Evolutionary conservation across 2,113 vertebrate species (phyloP), one percentile per base, ranked within the genome.

Genomic region (Nibea coibor): DNA sequence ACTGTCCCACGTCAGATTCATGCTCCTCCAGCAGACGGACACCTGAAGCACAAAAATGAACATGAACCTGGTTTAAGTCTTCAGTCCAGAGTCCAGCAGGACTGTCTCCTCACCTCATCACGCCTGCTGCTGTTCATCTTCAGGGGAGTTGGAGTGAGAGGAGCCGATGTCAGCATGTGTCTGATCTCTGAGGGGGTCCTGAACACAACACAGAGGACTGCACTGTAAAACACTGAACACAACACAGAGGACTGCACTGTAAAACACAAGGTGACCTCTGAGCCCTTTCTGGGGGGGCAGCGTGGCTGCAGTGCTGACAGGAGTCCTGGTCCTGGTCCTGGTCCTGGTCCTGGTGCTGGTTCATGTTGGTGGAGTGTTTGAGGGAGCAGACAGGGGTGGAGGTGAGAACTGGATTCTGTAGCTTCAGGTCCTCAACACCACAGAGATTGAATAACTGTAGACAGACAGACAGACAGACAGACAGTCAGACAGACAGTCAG

Each of bases 141-240:
- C 92, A 98, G 96, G 10, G 97, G 97, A 26, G 97, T 98, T 16
- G 97, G 97, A 0, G 97, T 98, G 67, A 92, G 95, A 66, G 97
- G 97, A 78, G 94, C 95, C 14, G 95, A 94, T 35, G 87, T 92
- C 91, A 95, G 78, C 83, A 96, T 45, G 10, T 45, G 43, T 45
- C 11, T 45, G 43, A 45, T 45, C 43, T 97, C 95, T 54, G 96
- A 93, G 54, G 96, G 96, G 22, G 95, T 97, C 91, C 96, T 96
- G 92, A 96, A 82, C 47, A 76, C 24, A 35, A 9, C 35, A 35
- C 35, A 35, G 35, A 8, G 35, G 35, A 35, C 35, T 8, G 35
- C 35, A 35, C 35, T 35, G 35, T 35, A 35, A 35, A 35, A 35
- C 35, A 35, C 7, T 8, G 35, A 35, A 35, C 0, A 14, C 43